Evolutionary conservation across 1,140 invertebrate species (phyloP).

Genomic region (Drosophila eugracilis): DNA sequence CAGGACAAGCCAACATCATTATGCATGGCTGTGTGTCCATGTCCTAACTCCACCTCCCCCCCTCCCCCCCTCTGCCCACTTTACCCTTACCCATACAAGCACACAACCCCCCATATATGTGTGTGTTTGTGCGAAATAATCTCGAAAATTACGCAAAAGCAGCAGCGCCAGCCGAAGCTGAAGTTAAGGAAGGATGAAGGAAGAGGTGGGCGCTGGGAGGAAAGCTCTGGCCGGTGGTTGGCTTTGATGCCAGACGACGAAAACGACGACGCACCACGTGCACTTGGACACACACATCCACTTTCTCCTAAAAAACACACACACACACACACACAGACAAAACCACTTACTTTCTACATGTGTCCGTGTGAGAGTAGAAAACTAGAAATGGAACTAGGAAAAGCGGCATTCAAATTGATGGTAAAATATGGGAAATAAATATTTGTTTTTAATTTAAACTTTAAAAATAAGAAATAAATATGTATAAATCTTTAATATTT

Average conservation of each 20-base stretch:
- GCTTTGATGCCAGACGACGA: slow-evolving; percentile 59
- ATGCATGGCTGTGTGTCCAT: slow-evolving; percentile 77
- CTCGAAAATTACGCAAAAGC: slow-evolving; percentile 83
- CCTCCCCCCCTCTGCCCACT: slow-evolving; percentile 3
- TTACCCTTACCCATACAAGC: not conserved
- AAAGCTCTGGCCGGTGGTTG: slow-evolving; percentile 60
- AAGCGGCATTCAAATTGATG: not conserved
- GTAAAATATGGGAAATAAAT: too few species aligned
- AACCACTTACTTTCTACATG: slow-evolving; percentile 5
- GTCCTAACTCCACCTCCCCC: slow-evolving; percentile 3
- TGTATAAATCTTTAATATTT: too few species aligned
- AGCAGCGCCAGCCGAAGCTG: slow-evolving; percentile 40
- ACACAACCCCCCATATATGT: slow-evolving; percentile 1
- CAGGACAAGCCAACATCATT: slow-evolving; percentile 82
- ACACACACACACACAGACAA: too few species aligned
- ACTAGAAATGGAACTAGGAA: slow-evolving; percentile 37
- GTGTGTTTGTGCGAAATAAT: slow-evolving; percentile 78
- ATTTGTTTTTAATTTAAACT: not conserved
- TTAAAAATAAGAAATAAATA: not conserved
- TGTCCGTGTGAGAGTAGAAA: slow-evolving; percentile 30
- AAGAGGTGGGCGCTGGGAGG: slow-evolving; percentile 15
- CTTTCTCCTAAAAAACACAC: slow-evolving; percentile 19
- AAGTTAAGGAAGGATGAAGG: slow-evolving; percentile 39
- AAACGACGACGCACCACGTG: slow-evolving; percentile 58
- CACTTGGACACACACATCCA: slow-evolving; percentile 37